Percentiles rank a stretch among this genome's conserved stretches.
Evolutionary conservation across 2,797 vertebrate species (phyloP).

Genomic region (Peromyscus melanophrys): DNA sequence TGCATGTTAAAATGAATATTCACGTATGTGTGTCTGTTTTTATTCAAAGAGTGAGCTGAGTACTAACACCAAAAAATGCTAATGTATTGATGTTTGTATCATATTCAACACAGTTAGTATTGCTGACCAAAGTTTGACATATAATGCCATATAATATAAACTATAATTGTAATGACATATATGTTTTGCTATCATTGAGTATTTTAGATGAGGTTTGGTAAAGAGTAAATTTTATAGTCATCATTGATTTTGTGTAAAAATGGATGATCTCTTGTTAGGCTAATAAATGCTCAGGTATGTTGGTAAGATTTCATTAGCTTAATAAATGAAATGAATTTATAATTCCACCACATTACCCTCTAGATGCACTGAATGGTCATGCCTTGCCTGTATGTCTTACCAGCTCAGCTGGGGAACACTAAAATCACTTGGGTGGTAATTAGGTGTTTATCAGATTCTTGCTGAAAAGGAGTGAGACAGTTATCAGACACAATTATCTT

Average conservation of each 20-base stretch:
- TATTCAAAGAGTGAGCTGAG: background rate
- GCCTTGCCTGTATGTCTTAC: slow-evolving; percentile 85
- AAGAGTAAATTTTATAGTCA: slow-evolving; percentile 64
- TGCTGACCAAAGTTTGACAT: background rate
- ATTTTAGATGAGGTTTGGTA: background rate
- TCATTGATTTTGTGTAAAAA: slow-evolving; percentile 74
- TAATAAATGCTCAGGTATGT: slow-evolving; percentile 73
- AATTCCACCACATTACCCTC: slow-evolving; percentile 83
- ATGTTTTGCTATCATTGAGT: slow-evolving; percentile 38
- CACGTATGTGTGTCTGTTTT: background rate
- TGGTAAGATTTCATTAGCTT: slow-evolving; percentile 90
- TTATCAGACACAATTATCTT: slow-evolving; percentile 97
- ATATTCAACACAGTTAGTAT: background rate
- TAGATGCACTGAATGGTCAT: slow-evolving; percentile 81
- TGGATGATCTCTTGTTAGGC: slow-evolving; percentile 73
- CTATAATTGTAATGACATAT: background rate
- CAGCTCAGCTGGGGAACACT: slow-evolving; percentile 88
- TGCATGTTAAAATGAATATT: background rate
- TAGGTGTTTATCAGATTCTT: slow-evolving; percentile 98
- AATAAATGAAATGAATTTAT: slow-evolving; percentile 91
- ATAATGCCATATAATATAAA: background rate
- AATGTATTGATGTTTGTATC: background rate
- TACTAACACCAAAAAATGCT: background rate
- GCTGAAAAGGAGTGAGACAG: slow-evolving; percentile 91
- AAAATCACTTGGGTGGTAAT: slow-evolving; percentile 94